Evolutionary conservation across 2,797 vertebrate genomes (phyloP).

Genomic region (Serranus cabrilla): DNA sequence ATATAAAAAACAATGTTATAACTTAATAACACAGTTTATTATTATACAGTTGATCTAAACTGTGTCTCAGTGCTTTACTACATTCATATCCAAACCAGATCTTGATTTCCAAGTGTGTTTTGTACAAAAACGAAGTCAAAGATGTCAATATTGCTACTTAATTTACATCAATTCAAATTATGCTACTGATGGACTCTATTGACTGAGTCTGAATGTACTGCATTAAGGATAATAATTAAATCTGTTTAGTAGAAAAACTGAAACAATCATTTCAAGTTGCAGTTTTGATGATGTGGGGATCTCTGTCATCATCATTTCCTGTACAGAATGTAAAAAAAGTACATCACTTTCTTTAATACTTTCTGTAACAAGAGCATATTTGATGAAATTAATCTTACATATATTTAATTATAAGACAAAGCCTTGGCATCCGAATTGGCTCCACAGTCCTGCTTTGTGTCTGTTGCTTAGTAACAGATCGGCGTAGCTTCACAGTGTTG

Average conservation of each 20-base stretch:
- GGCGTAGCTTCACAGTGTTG: constrained; percentile 25
- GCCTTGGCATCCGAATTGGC: constrained; percentile 43
- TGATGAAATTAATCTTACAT: constrained; percentile 18
- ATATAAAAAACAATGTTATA: constrained; percentile 10
- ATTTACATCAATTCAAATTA: neutral
- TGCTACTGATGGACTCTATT: neutral
- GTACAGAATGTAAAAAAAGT: neutral
- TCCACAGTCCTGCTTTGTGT: constrained; percentile 33
- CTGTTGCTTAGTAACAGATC: constrained; percentile 72
- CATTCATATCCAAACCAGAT: neutral
- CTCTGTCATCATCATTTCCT: neutral
- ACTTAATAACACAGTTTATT: neutral
- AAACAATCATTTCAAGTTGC: neutral
- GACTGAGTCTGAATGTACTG: neutral
- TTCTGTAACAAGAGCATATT: neutral
- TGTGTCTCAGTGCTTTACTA: neutral
- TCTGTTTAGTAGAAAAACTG: too few species aligned
- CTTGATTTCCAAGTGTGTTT: neutral
- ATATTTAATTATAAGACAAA: constrained; percentile 45
- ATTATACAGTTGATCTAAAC: neutral
- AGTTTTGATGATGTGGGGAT: neutral
- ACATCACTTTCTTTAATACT: neutral
- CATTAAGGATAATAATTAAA: neutral
- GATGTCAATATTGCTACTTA: neutral
- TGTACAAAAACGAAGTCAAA: neutral